Conservation (phyloP, 2,113 vertebrate genomes). For the Equus przewalskii region DNA sequence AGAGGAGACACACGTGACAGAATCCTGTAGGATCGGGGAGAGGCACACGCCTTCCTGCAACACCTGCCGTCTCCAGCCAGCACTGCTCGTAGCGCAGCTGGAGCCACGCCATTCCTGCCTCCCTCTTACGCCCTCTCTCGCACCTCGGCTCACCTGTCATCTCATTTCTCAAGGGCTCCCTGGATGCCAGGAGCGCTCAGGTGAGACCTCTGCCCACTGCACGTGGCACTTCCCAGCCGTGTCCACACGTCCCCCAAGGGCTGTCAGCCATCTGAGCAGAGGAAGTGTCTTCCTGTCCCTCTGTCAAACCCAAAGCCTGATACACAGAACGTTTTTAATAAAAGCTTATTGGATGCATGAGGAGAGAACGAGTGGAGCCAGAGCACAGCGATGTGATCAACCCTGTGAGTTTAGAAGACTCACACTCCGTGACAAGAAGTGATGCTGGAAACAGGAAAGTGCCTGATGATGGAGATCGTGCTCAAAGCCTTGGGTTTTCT, state of each 20-base stretch:
- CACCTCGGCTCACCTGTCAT: background rate
- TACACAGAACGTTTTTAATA: background rate
- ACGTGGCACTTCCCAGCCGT: no score
- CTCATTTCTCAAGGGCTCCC: no score
- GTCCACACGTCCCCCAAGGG: no score
- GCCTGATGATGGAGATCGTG: background rate
- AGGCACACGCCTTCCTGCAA: fast-evolving
- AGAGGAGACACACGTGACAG: no score
- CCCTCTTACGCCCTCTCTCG: no score
- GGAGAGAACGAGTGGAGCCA: background rate
- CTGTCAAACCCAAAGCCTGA: background rate
- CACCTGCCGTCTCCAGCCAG: background rate
- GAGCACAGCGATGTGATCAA: background rate
- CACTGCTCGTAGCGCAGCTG: no score
- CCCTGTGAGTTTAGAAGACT: background rate
- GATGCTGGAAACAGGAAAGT: no score
- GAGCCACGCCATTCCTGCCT: no score
- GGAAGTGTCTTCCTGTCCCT: background rate
- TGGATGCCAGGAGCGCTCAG: no score
- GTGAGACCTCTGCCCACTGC: background rate
- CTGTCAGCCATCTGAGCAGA: background rate
- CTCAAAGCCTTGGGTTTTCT: background rate
- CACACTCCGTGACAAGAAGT: no score
- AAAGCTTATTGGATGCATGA: background rate
- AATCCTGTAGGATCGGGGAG: background rate